These are phyloP conservation scores for Eptatretus atami DNA, from an alignment of 2,797 vertebrate species.

Conservation along the genomic window DNA sequence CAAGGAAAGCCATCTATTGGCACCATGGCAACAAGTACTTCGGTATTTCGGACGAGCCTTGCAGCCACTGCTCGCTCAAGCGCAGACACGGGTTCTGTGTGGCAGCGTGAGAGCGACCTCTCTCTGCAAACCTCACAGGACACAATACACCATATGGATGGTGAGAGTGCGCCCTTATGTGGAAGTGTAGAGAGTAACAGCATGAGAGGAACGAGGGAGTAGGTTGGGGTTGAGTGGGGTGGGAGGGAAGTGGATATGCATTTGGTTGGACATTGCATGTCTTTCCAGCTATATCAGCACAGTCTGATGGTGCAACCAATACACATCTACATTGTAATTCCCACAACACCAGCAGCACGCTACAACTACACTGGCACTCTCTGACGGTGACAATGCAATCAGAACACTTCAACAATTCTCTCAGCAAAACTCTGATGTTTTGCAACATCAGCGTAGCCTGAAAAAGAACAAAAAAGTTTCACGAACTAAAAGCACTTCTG, in stretches of 20 bases:
- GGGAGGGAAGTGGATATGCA: too few species aligned
- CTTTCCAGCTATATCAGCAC: too few species aligned
- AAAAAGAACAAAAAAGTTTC: too few species aligned
- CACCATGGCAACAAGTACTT: slow-evolving; percentile 75
- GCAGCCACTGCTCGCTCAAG: slow-evolving; percentile 97
- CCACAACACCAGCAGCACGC: too few species aligned
- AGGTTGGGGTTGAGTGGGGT: too few species aligned
- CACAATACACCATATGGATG: slow-evolving; percentile 68
- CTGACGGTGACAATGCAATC: too few species aligned
- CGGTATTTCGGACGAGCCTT: slow-evolving; percentile 68
- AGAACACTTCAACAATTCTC: not conserved
- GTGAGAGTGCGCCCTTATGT: slow-evolving; percentile 29
- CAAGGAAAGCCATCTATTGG: slow-evolving; percentile 94
- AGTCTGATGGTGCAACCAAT: too few species aligned
- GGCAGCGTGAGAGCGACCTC: slow-evolving; percentile 90
- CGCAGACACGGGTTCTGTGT: slow-evolving; percentile 77
- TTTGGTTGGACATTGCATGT: too few species aligned
- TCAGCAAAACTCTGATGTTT: not conserved
- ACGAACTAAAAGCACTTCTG: not conserved
- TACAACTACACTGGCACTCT: too few species aligned
- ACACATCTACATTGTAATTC: too few species aligned
- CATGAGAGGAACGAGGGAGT: too few species aligned
- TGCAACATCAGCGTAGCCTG: not conserved
- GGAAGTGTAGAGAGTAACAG: too few species aligned
- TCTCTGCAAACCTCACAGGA: slow-evolving; percentile 88